These are phyloP conservation scores for Ceriagrion tenellum DNA, from an alignment of 2,888 invertebrate genomes.

Conservation along the genomic window DNA sequence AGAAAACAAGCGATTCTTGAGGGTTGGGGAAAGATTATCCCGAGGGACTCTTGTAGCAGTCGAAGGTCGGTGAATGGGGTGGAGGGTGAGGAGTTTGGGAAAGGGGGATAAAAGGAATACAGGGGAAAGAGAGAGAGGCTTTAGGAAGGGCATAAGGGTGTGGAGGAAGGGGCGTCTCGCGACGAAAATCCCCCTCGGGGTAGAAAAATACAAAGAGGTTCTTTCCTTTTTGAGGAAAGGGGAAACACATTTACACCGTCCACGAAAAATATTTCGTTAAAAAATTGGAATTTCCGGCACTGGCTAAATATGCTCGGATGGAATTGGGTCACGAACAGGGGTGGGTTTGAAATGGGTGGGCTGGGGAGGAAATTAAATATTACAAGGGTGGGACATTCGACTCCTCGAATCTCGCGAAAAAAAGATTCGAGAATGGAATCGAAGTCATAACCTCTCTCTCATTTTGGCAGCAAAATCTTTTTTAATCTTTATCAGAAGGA, in stretches of 20 bases:
- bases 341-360: not conserved
- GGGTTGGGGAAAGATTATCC: not conserved
- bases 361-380: not conserved
- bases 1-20: not conserved
- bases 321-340: not conserved
- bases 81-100: not conserved
- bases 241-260: not conserved
- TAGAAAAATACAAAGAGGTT: not conserved
- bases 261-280: not conserved
- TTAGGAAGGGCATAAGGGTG: not conserved
- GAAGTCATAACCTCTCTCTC: no score
- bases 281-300: not conserved
- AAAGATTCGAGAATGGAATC: no score
- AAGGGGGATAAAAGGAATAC: not conserved
- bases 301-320: not conserved
- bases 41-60: not conserved
- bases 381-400: no score
- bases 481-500: no score
- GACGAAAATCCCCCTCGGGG: not conserved
- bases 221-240: not conserved
- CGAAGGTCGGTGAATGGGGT: not conserved
- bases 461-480: no score
- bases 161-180: not conserved
- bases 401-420: no score
- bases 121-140: no score